These are phyloP conservation scores for Hassar affinis DNA, from an alignment of 2,113 vertebrate genomes.

Conservation along the genomic window DNA sequence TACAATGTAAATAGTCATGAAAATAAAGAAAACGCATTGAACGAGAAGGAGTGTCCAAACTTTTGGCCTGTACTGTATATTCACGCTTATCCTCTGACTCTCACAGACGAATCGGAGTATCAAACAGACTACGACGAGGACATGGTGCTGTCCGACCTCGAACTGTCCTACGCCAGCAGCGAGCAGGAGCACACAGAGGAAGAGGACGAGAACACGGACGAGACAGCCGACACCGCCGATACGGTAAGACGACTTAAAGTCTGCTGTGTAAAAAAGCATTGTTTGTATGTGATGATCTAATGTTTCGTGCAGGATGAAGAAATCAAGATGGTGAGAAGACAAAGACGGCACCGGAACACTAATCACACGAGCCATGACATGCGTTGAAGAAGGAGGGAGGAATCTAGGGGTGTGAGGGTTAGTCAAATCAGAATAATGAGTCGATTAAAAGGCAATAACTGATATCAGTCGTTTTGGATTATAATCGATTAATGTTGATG, in stretches of 20 bases:
- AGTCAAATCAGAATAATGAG: neutral
- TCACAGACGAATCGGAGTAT: conserved; percentile 85
- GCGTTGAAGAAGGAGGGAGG: conserved; percentile 12
- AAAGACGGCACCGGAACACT: neutral
- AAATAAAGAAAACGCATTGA: no score
- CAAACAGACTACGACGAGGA: conserved; percentile 90
- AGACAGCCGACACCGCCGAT: conserved; percentile 74
- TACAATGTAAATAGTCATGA: no score
- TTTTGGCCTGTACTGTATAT: no score
- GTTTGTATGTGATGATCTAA: neutral
- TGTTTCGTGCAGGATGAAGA: conserved; percentile 67
- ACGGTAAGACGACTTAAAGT: conserved; percentile 65
- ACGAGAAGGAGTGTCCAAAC: no score
- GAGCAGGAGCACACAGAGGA: conserved; percentile 65
- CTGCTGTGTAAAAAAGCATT: neutral
- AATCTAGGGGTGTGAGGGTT: no score
- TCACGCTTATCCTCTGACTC: neutral
- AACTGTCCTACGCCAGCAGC: conserved; percentile 62
- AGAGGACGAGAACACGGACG: conserved; percentile 61
- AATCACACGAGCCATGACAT: conserved; percentile 3
- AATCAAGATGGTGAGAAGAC: conserved; percentile 45
- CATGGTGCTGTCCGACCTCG: conserved; percentile 69
- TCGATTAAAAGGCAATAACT: neutral
- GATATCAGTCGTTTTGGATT: neutral
- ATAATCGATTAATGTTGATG: neutral